These are phyloP conservation scores for Girardinus metallicus DNA, from an alignment of 2,797 vertebrate genomes.

Conservation along the genomic window DNA sequence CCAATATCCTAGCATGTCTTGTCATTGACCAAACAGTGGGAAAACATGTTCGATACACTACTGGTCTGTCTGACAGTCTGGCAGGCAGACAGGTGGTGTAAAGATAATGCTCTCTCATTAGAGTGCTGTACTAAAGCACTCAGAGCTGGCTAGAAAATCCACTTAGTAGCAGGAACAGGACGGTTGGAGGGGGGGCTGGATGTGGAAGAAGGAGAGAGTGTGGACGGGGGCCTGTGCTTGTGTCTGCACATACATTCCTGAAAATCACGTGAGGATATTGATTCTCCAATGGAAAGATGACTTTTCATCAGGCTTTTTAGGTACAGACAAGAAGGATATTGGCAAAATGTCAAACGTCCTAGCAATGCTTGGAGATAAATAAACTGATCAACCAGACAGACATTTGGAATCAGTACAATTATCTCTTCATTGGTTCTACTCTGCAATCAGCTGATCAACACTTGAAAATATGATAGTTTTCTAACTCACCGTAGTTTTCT, in stretches of 20 bases:
- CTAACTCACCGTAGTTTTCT: background rate
- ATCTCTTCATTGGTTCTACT: background rate
- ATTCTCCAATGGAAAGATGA: constrained; percentile 25
- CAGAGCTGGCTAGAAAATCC: constrained; percentile 72
- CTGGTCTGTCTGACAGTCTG: constrained; percentile 15
- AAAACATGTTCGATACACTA: background rate
- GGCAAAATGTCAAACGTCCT: background rate
- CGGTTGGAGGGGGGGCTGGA: constrained; percentile 5
- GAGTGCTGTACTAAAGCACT: constrained; percentile 63
- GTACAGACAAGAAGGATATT: background rate
- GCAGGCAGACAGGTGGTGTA: constrained; percentile 55
- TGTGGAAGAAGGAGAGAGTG: constrained; percentile 13
- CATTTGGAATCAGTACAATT: background rate
- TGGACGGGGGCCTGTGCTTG: background rate
- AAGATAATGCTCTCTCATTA: constrained; percentile 73
- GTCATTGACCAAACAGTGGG: constrained; percentile 16
- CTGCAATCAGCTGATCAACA: background rate
- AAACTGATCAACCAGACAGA: background rate
- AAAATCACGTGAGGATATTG: constrained; percentile 57
- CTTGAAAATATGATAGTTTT: background rate
- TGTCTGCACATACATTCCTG: constrained; percentile 31
- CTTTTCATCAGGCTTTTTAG: constrained; percentile 6
- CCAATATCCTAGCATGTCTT: constrained; percentile 19
- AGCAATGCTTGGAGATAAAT: background rate
- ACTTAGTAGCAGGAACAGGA: constrained; percentile 60